These are phyloP conservation scores for Prolemur simus DNA, from an alignment of 2,113 vertebrate genomes.

Conservation along the genomic window DNA sequence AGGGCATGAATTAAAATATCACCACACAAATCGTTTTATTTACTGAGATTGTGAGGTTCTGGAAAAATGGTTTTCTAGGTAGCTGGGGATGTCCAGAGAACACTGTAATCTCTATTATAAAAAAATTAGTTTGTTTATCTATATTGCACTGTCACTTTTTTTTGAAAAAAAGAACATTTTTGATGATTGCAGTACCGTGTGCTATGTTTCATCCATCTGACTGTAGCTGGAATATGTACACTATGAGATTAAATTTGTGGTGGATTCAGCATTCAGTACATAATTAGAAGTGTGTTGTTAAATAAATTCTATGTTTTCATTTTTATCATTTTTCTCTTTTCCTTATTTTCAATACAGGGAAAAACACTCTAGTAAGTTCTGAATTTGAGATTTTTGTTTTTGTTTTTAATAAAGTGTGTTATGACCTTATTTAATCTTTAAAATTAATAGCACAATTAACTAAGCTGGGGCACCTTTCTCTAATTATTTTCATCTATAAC, in stretches of 20 bases:
- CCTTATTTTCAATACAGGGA: neutral
- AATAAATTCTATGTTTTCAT: neutral
- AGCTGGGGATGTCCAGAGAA: neutral
- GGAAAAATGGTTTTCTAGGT: neutral
- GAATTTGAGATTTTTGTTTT: neutral
- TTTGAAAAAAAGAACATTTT: neutral
- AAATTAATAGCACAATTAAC: constrained; percentile 18
- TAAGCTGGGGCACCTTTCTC: neutral
- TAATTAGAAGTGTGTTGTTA: neutral
- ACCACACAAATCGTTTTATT: neutral
- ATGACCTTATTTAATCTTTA: neutral
- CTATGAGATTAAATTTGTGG: neutral
- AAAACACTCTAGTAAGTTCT: neutral
- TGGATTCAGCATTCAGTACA: neutral
- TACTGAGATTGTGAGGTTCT: neutral
- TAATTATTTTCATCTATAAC: neutral
- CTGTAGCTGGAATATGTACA: neutral
- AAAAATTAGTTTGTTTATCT: neutral
- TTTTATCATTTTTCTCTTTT: constrained; percentile 3
- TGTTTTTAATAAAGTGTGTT: neutral
- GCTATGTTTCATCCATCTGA: neutral
- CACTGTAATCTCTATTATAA: constrained; percentile 15
- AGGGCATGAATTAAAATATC: neutral
- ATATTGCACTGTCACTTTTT: neutral
- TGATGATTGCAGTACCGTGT: neutral